Evolutionary conservation across 2,888 invertebrate genomes (phyloP).

Genomic region (Metellina segmentata): DNA sequence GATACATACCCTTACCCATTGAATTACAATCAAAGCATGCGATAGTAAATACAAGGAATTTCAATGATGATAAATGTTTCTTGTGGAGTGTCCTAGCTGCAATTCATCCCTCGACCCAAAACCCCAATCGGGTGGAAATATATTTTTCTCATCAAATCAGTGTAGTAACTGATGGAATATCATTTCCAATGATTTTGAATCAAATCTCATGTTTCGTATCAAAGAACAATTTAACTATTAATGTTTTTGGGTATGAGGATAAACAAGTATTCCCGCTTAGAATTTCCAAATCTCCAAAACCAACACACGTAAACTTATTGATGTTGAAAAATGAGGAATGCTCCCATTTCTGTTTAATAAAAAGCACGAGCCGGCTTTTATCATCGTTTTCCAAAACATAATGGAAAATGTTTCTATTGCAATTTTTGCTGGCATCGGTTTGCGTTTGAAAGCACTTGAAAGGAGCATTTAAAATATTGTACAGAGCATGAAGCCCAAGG

Average conservation of each 20-base stretch:
- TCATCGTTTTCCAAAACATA: background rate
- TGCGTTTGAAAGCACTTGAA: background rate
- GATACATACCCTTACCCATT: background rate
- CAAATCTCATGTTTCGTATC: slow-evolving; percentile 5
- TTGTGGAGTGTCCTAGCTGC: background rate
- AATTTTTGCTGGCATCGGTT: slow-evolving; percentile 33
- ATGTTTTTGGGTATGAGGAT: slow-evolving; percentile 22
- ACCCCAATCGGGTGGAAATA: background rate
- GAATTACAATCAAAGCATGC: background rate
- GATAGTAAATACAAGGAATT: background rate
- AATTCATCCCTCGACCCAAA: background rate
- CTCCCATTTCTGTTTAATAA: slow-evolving; percentile 29
- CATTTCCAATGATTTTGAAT: no score
- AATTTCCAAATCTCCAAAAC: background rate
- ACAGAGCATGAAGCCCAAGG: slow-evolving; percentile 3
- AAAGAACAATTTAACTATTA: slow-evolving; percentile 22
- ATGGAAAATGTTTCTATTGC: slow-evolving; percentile 11
- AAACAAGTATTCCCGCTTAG: slow-evolving; percentile 30
- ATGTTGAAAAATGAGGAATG: background rate
- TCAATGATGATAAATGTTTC: background rate
- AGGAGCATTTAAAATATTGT: background rate
- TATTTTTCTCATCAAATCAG: background rate
- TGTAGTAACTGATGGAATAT: background rate
- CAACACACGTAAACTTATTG: slow-evolving; percentile 23
- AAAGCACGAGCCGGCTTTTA: slow-evolving; percentile 24